These are phyloP conservation scores for Antigone vipio DNA, from an alignment of 2,113 vertebrate species.

Conservation along the genomic window DNA sequence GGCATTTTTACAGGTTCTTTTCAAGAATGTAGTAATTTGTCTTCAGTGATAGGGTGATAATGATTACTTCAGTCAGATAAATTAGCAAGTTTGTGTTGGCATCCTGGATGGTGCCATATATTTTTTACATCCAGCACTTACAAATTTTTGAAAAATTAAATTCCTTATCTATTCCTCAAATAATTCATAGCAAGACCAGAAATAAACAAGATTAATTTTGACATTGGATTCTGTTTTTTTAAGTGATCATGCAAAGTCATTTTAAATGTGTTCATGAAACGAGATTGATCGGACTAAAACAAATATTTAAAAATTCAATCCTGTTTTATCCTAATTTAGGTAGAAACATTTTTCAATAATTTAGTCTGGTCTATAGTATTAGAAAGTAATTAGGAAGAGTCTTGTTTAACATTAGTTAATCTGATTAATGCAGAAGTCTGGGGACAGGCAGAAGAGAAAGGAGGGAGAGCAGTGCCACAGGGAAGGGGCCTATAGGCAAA, in stretches of 20 bases:
- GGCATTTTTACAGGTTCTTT: background rate
- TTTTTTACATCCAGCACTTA: background rate
- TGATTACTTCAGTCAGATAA: background rate
- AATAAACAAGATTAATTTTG: background rate
- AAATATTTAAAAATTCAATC: background rate
- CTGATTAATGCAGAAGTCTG: background rate
- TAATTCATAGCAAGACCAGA: background rate
- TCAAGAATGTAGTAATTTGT: background rate
- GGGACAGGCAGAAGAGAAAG: background rate
- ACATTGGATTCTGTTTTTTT: background rate
- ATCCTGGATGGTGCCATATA: background rate
- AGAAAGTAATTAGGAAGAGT: background rate
- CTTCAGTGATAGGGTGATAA: background rate
- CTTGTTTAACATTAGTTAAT: background rate
- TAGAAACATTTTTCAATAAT: background rate
- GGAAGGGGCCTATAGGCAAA: background rate
- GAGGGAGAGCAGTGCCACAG: background rate
- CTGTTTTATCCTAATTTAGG: background rate
- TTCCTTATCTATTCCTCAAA: background rate
- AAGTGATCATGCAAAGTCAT: background rate
- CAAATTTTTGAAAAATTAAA: background rate
- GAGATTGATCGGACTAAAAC: background rate
- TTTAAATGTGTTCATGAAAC: fast-evolving
- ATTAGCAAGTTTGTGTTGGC: background rate
- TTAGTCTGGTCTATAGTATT: background rate